These are phyloP conservation scores for Caenorhabditis sp. DNA, from an alignment of 2,888 invertebrate species.

Conservation along the genomic window DNA sequence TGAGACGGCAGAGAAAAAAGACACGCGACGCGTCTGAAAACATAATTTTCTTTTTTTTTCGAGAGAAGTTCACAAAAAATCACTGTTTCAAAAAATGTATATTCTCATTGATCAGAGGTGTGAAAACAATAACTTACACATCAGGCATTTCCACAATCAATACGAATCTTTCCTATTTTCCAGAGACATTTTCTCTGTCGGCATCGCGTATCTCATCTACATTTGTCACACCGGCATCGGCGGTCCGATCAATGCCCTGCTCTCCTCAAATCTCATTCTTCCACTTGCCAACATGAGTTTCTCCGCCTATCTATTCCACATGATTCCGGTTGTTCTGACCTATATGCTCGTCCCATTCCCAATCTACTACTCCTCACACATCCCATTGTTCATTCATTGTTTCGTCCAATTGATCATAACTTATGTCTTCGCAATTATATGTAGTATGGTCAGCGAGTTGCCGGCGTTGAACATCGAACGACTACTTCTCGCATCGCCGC, in stretches of 20 bases:
- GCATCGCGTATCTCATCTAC: slow-evolving; percentile 69
- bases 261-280: slow-evolving; percentile 62
- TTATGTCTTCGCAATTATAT: slow-evolving; percentile 59
- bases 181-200: slow-evolving; percentile 68
- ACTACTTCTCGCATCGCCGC: slow-evolving; percentile 51
- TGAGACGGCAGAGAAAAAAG: no score
- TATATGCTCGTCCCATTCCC: slow-evolving; percentile 69
- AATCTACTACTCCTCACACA: slow-evolving; percentile 59
- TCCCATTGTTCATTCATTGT: slow-evolving; percentile 63
- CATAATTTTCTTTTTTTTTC: no score
- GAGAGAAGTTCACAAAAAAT: no score
- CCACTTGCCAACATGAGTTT: slow-evolving; percentile 69
- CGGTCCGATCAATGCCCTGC: slow-evolving; percentile 64
- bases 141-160: no score
- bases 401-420: slow-evolving; percentile 65
- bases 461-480: slow-evolving; percentile 69
- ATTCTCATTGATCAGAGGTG: no score
- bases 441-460: slow-evolving; percentile 63
- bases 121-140: no score
- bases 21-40: no score
- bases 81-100: no score
- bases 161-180: slow-evolving; percentile 11
- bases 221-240: slow-evolving; percentile 71
- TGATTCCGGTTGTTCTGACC: slow-evolving; percentile 71
- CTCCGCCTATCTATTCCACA: slow-evolving; percentile 70